Evolutionary conservation across 2,113 vertebrate genomes (phyloP), one percentile per base, ranked within the genome.

Genomic region (Antennarius striatus): DNA sequence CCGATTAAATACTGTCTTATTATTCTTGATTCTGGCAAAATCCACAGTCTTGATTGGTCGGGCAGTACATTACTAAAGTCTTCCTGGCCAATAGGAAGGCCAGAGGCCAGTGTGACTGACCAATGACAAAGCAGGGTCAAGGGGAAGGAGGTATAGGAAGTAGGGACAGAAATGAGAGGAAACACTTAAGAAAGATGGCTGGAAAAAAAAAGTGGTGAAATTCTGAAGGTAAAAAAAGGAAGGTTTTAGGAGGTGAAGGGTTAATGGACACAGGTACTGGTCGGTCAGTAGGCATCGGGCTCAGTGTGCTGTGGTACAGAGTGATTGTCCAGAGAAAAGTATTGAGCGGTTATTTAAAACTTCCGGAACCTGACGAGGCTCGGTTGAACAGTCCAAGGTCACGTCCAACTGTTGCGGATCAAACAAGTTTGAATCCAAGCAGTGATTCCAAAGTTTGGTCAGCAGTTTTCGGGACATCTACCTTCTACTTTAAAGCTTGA

Each of bases 261-360:
- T 49, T 68, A 2, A 86, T 84, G 73, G 86, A 75, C 85, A 90
- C 86, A 90, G 89, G 86, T 77, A 79, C 68, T 73, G 90, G 86
- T 89, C 88, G 77, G 88, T 88, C 82, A 53, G 81, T 82, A 90
- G 85, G 86, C 85, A 86, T 89, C 68, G 77, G 91, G 91, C 88
- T 91, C 86, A 83, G 79, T 89, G 85, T 91, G 89, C 90, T 92
- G 91, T 88, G 90, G 90, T 89, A 56, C 46, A 82, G 83, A 87
- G 77, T 90, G 91, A 93, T 92, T 93, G 91, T 92, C 91, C 92
- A 92, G 90, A 88, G 77, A 82, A 36, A 71, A 75, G 67, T 67
- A 71, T 71, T 1, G 65, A 77, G 75, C 65, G 86, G 82, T 80
- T 74, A 56, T 63, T 69, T 74, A 29, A 71, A 77, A 76, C 65